Percentiles rank a stretch among this genome's conserved stretches.
These are phyloP conservation scores for Drosophila hamatofila DNA, from an alignment of 2,888 invertebrate genomes.

Conservation along the genomic window DNA sequence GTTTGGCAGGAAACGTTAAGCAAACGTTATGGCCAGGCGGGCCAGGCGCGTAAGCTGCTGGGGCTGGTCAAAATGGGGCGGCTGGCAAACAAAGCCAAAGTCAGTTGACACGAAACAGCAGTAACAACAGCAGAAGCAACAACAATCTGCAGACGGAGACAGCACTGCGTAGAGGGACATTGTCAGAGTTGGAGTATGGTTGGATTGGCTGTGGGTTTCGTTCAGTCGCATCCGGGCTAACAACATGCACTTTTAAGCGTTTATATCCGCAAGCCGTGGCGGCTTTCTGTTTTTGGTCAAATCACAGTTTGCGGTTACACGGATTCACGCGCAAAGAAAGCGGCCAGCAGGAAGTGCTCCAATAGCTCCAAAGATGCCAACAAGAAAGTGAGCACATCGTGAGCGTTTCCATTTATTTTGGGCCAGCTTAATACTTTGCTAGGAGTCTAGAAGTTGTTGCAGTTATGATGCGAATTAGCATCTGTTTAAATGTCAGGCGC, in stretches of 20 bases:
- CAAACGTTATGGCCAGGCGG: slow-evolving; percentile 70
- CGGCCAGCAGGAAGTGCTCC: slow-evolving; percentile 69
- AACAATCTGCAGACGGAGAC: slow-evolving; percentile 41
- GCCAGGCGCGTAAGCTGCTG: slow-evolving; percentile 18
- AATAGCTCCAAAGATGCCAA: slow-evolving; percentile 22
- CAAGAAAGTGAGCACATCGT: slow-evolving; percentile 48
- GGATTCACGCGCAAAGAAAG: slow-evolving; percentile 80
- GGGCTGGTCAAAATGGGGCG: slow-evolving; percentile 67
- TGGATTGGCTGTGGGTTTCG: slow-evolving; percentile 40
- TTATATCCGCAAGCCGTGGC: slow-evolving; percentile 71
- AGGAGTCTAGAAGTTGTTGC: slow-evolving; percentile 25
- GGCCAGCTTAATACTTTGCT: slow-evolving; percentile 4
- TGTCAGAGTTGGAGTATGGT: slow-evolving; percentile 62
- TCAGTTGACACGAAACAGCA: slow-evolving; percentile 72
- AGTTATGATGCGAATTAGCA: slow-evolving; percentile 77
- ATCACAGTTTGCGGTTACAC: slow-evolving; percentile 78
- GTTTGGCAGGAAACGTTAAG: slow-evolving; percentile 75
- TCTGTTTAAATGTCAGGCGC: slow-evolving; percentile 74
- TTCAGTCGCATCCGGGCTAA: slow-evolving; percentile 68
- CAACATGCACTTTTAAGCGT: slow-evolving; percentile 73
- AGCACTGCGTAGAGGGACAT: slow-evolving; percentile 69
- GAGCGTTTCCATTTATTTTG: slow-evolving; percentile 38
- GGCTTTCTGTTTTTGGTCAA: slow-evolving; percentile 72
- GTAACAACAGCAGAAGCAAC: slow-evolving; percentile 41
- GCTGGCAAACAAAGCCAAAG: slow-evolving; percentile 66